Evolutionary conservation across 2,113 vertebrate species (phyloP).

Genomic region (Marmota flaviventris): DNA sequence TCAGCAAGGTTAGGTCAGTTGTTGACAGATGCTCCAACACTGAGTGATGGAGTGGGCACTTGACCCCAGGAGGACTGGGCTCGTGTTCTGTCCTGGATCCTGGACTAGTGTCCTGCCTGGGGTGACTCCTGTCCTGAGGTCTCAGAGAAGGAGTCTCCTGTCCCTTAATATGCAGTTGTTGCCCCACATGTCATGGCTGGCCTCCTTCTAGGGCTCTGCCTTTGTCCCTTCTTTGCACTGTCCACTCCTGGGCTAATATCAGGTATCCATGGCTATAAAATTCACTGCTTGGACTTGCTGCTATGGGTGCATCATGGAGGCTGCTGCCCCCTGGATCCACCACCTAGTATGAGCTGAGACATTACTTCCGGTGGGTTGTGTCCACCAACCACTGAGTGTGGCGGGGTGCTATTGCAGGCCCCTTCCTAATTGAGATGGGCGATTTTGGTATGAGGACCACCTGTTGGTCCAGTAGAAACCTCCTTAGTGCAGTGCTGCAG

Average conservation of each 20-base stretch:
- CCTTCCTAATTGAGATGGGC: background rate
- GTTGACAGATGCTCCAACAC: background rate
- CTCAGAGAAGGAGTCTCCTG: background rate
- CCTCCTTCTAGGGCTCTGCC: background rate
- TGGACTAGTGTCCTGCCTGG: background rate
- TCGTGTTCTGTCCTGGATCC: background rate
- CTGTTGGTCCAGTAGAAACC: background rate
- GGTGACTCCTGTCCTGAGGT: background rate
- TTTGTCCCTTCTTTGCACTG: background rate
- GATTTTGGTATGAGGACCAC: background rate
- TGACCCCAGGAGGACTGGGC: background rate
- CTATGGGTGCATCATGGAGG: rapidly evolving
- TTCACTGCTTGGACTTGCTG: background rate
- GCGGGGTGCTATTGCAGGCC: background rate
- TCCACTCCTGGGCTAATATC: background rate
- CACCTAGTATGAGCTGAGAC: rapidly evolving
- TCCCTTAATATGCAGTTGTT: background rate
- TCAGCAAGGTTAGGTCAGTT: background rate
- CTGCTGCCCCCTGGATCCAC: background rate
- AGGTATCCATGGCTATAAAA: background rate
- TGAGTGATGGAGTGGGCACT: background rate
- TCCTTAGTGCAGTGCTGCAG: background rate
- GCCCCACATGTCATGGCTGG: background rate
- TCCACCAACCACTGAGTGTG: background rate
- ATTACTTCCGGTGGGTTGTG: background rate